phyloP scores from a whole-genome alignment of 2,888 invertebrate species.

The Mythimna vitellina region DNA sequence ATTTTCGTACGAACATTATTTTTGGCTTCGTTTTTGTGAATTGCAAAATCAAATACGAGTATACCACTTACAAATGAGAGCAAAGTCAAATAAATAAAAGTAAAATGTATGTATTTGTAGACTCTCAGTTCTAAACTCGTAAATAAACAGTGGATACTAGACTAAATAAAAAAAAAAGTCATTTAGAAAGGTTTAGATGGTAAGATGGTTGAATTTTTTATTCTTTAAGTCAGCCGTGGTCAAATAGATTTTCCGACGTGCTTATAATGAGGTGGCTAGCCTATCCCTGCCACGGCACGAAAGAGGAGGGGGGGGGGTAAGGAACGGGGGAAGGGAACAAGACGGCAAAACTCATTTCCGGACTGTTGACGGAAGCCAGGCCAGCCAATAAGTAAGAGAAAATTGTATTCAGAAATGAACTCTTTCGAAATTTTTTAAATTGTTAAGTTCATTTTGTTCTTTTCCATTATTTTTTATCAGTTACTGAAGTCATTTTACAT shows the following conservation, averaged over 20 bases:
- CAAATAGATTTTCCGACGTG: constrained; percentile 78
- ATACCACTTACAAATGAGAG: constrained; percentile 42
- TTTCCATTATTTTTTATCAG: constrained; percentile 7
- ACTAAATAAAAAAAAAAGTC: constrained; percentile 25
- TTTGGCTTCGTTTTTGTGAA: constrained; percentile 37
- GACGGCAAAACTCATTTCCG: constrained; percentile 88
- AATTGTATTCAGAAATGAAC: constrained; percentile 81
- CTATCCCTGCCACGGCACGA: constrained; percentile 70
- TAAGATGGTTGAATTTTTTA: constrained; percentile 53
- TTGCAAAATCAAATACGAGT: constrained; percentile 43
- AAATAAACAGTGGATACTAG: constrained; percentile 8
- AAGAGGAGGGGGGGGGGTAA: constrained; percentile 57
- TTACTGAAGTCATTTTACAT: constrained; percentile 3
- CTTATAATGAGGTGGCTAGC: constrained; percentile 83
- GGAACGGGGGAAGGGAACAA: constrained; percentile 55
- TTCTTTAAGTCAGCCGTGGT: constrained; percentile 68
- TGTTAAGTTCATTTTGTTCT: constrained; percentile 64
- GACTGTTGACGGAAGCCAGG: constrained; percentile 82
- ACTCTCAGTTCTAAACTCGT: constrained; percentile 3
- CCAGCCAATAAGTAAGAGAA: constrained; percentile 84
- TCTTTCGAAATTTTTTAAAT: constrained; percentile 79
- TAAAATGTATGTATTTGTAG: constrained; percentile 25
- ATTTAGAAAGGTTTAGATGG: constrained; percentile 13
- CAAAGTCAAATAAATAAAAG: constrained; percentile 33
- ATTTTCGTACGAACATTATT: constrained; percentile 39